phyloP scores from a whole-genome alignment of 92 coral and sea anemone genomes.

The Desmophyllum pertusum region DNA sequence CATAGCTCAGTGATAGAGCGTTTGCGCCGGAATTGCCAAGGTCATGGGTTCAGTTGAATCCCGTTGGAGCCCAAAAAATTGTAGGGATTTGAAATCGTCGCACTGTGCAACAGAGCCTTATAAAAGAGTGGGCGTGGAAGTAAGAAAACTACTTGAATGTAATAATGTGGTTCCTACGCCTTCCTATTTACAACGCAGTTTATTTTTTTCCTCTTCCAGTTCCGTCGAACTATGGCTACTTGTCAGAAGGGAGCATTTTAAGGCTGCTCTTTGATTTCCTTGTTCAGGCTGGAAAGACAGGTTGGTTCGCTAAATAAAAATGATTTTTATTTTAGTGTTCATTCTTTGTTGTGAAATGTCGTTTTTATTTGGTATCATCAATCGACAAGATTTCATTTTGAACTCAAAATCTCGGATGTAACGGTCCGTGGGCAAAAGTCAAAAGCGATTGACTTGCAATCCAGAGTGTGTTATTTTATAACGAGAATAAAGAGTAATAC shows the following conservation, averaged over 20 bases:
- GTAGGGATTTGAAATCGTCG: too few species aligned
- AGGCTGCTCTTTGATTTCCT: conserved; percentile 75
- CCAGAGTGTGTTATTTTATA: too few species aligned
- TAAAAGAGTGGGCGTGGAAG: not conserved
- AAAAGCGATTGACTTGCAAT: too few species aligned
- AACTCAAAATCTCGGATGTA: not conserved
- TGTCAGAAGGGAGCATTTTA: conserved; percentile 77
- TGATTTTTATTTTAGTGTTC: not conserved
- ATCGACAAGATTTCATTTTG: not conserved
- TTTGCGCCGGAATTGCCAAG: too few species aligned
- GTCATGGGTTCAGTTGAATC: too few species aligned
- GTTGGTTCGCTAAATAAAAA: conserved; percentile 6
- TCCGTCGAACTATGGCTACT: conserved; percentile 78
- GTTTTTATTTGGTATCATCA: not conserved
- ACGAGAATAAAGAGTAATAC: too few species aligned
- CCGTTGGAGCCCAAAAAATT: too few species aligned
- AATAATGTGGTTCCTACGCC: not conserved
- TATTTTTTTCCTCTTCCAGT: conserved; percentile 42
- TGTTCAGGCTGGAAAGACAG: conserved; percentile 80
- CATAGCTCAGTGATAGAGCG: too few species aligned
- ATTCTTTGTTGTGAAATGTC: not conserved
- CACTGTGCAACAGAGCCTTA: not conserved
- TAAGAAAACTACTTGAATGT: not conserved
- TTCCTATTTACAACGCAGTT: not conserved
- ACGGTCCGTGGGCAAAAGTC: too few species aligned